Base-by-base conservation (phyloP, 2,888 invertebrate genomes). In the Euplexia lucipara region DNA sequence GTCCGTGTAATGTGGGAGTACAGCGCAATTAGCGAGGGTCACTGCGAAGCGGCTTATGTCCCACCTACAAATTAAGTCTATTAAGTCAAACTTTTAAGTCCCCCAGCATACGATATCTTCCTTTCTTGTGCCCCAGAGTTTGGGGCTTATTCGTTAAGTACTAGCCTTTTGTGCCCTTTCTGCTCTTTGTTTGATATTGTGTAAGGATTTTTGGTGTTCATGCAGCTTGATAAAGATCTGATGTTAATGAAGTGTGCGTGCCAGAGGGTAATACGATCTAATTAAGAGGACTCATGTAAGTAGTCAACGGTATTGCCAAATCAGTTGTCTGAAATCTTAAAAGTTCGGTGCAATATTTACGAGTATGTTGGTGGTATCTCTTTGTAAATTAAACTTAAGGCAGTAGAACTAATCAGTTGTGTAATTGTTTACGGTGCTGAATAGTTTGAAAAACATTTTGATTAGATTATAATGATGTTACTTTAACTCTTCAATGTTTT, bases 21-120 rank as follows among this genome's bases (percentile, higher is more conserved):
- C 90, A 86, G 75, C 92, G 79, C 88, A 83, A 86, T 79, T 85
- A 84, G 75, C 80, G 83, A 89, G 91, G 92, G 92, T 92, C 92
- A 91, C 86, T 87, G 86, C 83, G 90, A 90, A 94, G 91, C 92
- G 89, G 93, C 93, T 94, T 93, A 94, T 84, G 84, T 88, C 85
- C 87, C 88, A 91, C 90, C 93, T 93, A 91, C 94, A 95, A 94
- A 94, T 95, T 95, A 95, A 95, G 94, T 93, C 94, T 92, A 95
- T 94, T 94, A 92, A 93, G 86, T 91, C 90, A 90, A 94, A 95
- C 92, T 94, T 95, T 95, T 94, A 94, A 94, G 95, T 94, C 95
- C 93, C 86, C 88, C 88, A 88, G 89, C 91, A 90, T 91, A 90
- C 91, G 92, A 90, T 89, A 94, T 93, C 90, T 92, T 92, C 92